These are phyloP conservation scores for Mythimna lalbum DNA, from an alignment of 2,888 invertebrate genomes.

Conservation along the genomic window DNA sequence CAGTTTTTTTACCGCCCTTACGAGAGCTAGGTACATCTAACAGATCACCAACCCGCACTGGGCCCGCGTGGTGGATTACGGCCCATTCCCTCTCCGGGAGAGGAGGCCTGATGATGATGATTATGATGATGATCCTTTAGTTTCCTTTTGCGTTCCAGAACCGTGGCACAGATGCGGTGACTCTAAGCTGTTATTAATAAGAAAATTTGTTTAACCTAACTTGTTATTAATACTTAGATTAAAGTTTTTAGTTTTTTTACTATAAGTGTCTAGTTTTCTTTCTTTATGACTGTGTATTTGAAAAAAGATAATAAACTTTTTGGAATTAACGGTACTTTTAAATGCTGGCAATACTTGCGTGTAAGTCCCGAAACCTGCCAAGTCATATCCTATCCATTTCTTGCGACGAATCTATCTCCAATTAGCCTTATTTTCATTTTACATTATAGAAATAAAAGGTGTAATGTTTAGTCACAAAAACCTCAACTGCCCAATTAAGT, in stretches of 20 bases:
- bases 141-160: no score
- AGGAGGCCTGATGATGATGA: no score
- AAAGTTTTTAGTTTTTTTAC: background rate
- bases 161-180: no score
- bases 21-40: no score
- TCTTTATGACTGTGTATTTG: background rate
- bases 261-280: background rate
- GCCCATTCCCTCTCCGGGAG: no score
- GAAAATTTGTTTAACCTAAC: no score
- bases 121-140: no score
- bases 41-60: no score
- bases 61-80: no score
- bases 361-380: constrained; percentile 1
- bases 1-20: no score
- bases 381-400: constrained; percentile 31
- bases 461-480: constrained; percentile 38
- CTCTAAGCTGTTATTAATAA: background rate
- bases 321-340: background rate
- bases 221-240: background rate
- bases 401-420: constrained; percentile 6
- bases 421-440: constrained; percentile 13
- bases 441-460: constrained; percentile 30
- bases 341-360: constrained; percentile 1
- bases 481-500: constrained; percentile 45
- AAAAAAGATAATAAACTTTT: background rate